Evolutionary conservation across 2,797 vertebrate genomes (phyloP), one percentile per base, ranked within the genome.

Genomic region (Sternotherus odoratus): DNA sequence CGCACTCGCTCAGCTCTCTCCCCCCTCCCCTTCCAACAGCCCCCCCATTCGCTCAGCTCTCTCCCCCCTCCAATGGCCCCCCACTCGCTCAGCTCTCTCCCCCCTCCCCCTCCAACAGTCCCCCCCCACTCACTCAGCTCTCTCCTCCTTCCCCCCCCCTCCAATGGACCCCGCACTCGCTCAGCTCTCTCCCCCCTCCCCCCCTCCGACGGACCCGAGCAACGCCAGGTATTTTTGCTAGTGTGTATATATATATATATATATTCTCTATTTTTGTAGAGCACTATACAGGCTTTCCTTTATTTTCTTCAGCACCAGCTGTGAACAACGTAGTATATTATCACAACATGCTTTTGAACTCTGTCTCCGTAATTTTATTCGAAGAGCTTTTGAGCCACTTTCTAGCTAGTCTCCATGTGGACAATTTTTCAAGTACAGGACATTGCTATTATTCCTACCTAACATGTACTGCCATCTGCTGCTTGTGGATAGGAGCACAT

Each of bases 401-500:
- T 87, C 66, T 79, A 90, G 85, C 87, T 93, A 92, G 80, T 93
- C 90, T 28, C 90, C 83, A 72, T 89, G 96, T 96, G 92, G 91
- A 82, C 92, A 96, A 49, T 92, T 97, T 98, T 94, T 96, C 96
- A 94, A 96, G 94, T 96, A 91, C 93, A 92, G 74, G 96, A 77
- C 78, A 84, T 91, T 97, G 95, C 95, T 93, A 66, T 95, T 91
- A 83, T 88, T 94, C 89, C 92, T 96, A 93, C 82, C 88, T 97
- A 92, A 92, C 91, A 49, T 77, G 4, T 91, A 93, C 92, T 96
- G 97, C 97, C 98, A 96, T 95, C 97, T 98, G 96, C 97, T 97
- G 96, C 96, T 95, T 74, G 83, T 95, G 63, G 93, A 81, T 78
- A 94, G 91, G 89, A 94, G 56, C 54, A 72, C 90, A 48, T 94